Base-by-base conservation (phyloP, 2,888 invertebrate genomes). In the Brachypalpus laphriformis region DNA sequence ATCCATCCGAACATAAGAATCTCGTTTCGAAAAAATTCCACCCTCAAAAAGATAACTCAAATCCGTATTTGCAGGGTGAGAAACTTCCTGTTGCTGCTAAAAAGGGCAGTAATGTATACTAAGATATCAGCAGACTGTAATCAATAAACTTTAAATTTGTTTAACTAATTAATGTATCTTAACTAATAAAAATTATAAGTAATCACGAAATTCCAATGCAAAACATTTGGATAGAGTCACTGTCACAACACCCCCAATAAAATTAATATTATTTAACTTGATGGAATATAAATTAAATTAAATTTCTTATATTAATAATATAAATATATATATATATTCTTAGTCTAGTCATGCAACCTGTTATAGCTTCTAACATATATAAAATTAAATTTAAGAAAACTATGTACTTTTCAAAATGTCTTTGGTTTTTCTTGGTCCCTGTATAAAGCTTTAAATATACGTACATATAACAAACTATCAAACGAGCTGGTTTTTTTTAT, bases 61-160 rank as follows among this genome's bases (percentile, higher is more conserved):
- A 98, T 92, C 98, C 98, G 8, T 98, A 94, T 90, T 93, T 98
- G 89, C 94, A 93, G 88, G 98, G 98, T 42, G 97, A 97, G 89
- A 96, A 96, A 89, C 93, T 98, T 86, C 97, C 98, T 8, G 96
- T 98, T 86, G 98, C 98, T 42, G 98, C 98, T 72, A 98, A 98
- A 92, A 98, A 98, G 92, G 97, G 97, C 88, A 95, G 95, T 90
- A 94, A 96, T 89, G 94, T 96, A 25, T 80, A 81, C 37, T 85
- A 71, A 72, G 49, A 1, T 8, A 42, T 25, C 2, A 11, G 18
- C 18, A 20, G 18, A 18, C 40, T 40, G 14, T 40, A 40, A 14
- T n/a, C 6, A 40, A 14, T n/a, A 40, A 18, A 18, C 0, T 16
- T 7, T 54, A 1, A 54, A 54, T 28, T 28, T n/a, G 6, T 51